A percentile compares a stretch with the other conserved stretches of the same genome.
Evolutionary conservation across 2,888 invertebrate genomes (phyloP).

Genomic region (Ophioninae sp.): DNA sequence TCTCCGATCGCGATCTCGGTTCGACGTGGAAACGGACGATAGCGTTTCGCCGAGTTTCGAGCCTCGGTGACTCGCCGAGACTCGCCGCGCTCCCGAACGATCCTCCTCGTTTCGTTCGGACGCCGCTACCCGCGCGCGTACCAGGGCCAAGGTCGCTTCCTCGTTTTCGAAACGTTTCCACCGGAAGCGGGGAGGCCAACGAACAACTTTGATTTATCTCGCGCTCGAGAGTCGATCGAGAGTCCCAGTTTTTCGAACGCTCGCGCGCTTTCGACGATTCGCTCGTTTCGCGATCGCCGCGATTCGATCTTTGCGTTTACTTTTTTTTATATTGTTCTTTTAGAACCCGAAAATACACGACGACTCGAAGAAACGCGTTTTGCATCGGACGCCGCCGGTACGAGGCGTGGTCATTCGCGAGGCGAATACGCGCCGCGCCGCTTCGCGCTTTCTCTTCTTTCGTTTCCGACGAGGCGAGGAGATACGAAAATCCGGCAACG

Average conservation of each 20-base stretch:
- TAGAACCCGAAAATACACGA: neutral
- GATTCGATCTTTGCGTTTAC: neutral
- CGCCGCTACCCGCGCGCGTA: too few species aligned
- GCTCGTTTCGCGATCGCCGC: too few species aligned
- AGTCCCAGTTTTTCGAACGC: too few species aligned
- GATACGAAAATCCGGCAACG: constrained; percentile 1
- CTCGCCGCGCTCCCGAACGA: too few species aligned
- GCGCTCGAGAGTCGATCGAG: too few species aligned
- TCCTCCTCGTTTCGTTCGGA: too few species aligned
- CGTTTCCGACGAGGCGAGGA: constrained; percentile 12
- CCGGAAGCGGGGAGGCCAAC: too few species aligned
- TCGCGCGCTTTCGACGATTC: too few species aligned
- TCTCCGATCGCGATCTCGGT: neutral
- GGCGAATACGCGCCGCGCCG: constrained; percentile 3
- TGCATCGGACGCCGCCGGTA: neutral
- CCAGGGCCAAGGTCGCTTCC: too few species aligned
- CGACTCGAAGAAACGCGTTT: neutral
- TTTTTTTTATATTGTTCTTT: neutral
- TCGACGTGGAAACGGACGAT: neutral
- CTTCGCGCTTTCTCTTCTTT: neutral
- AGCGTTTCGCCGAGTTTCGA: neutral
- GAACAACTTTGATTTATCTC: too few species aligned
- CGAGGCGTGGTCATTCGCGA: neutral
- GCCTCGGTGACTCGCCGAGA: too few species aligned
- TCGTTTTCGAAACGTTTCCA: too few species aligned